These are phyloP conservation scores for Dolichotis patagonum DNA, from an alignment of 2,113 vertebrate genomes.

Conservation along the genomic window DNA sequence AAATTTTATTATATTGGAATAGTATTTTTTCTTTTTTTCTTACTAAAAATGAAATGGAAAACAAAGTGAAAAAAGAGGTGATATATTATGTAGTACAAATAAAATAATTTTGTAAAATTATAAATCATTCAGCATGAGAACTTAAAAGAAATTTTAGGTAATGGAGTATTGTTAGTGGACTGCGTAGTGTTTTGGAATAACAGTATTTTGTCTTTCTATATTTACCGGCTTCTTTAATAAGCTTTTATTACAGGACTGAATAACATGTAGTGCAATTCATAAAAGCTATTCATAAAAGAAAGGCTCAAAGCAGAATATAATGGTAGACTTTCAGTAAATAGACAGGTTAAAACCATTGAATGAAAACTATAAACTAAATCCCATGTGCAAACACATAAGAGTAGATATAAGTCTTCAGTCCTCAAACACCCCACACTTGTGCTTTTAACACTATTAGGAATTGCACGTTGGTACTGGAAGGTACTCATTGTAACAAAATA, in stretches of 20 bases:
- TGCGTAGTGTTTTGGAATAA: not conserved
- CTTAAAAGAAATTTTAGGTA: slow-evolving; percentile 47
- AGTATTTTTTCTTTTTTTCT: not conserved
- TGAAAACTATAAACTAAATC: slow-evolving; percentile 59
- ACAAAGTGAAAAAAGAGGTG: not conserved
- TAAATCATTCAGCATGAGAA: not conserved
- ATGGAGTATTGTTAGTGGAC: not conserved
- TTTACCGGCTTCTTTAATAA: slow-evolving; percentile 66
- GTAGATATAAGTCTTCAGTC: slow-evolving; percentile 59
- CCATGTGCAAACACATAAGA: slow-evolving; percentile 47
- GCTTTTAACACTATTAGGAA: slow-evolving; percentile 56
- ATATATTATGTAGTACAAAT: slow-evolving; percentile 22
- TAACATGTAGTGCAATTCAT: slow-evolving; percentile 25
- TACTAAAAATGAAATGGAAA: slow-evolving; percentile 24
- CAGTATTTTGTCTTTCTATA: slow-evolving; percentile 52
- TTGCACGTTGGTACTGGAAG: slow-evolving; percentile 19
- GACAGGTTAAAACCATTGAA: slow-evolving; percentile 53
- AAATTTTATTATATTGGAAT: not conserved
- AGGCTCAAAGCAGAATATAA: slow-evolving; percentile 57
- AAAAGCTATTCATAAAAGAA: slow-evolving; percentile 59
- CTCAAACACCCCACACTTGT: slow-evolving; percentile 39
- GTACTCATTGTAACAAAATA: not conserved
- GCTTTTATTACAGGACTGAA: slow-evolving; percentile 58
- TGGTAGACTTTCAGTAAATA: slow-evolving; percentile 66
- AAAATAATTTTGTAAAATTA: not conserved